Percentiles rank a stretch among this genome's conserved stretches.
phyloP scores from a whole-genome alignment of 2,888 invertebrate genomes.

The Eudasyphora cyanicolor region DNA sequence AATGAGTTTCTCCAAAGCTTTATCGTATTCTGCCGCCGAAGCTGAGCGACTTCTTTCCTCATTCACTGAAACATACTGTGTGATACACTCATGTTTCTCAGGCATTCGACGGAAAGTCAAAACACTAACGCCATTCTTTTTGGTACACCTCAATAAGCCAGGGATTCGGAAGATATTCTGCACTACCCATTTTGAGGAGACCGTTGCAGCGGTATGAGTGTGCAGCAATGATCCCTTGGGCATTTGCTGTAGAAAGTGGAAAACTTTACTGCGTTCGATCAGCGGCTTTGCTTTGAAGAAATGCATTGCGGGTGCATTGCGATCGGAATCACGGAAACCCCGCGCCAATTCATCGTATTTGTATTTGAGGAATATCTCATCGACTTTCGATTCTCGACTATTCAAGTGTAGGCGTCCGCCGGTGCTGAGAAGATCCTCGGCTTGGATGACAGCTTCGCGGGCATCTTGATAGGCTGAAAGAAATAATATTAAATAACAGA shows the following conservation, averaged over 20 bases:
- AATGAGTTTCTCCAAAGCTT: slow-evolving; percentile 81
- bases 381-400: slow-evolving; percentile 71
- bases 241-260: slow-evolving; percentile 81
- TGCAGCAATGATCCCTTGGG: slow-evolving; percentile 83
- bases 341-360: slow-evolving; percentile 73
- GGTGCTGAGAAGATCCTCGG: slow-evolving; percentile 74
- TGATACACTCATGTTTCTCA: slow-evolving; percentile 69
- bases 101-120: slow-evolving; percentile 70
- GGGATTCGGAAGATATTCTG: slow-evolving; percentile 81
- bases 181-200: slow-evolving; percentile 81
- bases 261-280: slow-evolving; percentile 82
- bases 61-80: slow-evolving; percentile 71
- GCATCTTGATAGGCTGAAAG: slow-evolving; percentile 74
- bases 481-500: too few species aligned
- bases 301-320: slow-evolving; percentile 81
- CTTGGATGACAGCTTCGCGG: slow-evolving; percentile 74
- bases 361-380: slow-evolving; percentile 75
- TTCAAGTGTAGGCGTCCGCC: slow-evolving; percentile 74
- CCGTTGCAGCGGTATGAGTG: slow-evolving; percentile 81
- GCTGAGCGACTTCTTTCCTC: slow-evolving; percentile 78
- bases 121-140: slow-evolving; percentile 65
- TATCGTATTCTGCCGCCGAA: slow-evolving; percentile 81
- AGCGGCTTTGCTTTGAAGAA: slow-evolving; percentile 81
- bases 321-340: slow-evolving; percentile 73
- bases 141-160: slow-evolving; percentile 74